Percentiles rank a stretch among this genome's conserved stretches.
Conservation (phyloP, 1,140 invertebrate genomes). For the Ericerus pela region DNA sequence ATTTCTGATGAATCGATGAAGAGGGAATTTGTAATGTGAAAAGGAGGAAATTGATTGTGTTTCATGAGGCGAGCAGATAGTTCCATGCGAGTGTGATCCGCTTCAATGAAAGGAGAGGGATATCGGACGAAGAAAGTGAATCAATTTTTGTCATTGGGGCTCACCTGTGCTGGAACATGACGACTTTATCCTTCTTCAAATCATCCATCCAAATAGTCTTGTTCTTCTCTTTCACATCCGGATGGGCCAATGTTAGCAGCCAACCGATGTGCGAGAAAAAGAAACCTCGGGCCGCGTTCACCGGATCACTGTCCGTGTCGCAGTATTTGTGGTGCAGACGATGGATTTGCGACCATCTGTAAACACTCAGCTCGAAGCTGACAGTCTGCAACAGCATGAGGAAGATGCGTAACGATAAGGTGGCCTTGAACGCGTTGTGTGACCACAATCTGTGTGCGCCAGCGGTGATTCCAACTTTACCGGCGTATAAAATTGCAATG, state of each 20-base stretch:
- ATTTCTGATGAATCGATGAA: too few relatives aligned
- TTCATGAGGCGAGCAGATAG: too few relatives aligned
- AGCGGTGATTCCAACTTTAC: constrained; percentile 85
- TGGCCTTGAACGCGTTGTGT: constrained; percentile 67
- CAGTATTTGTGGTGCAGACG: constrained; percentile 31
- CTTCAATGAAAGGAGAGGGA: too few relatives aligned
- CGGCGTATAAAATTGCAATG: too few relatives aligned
- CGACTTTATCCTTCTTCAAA: constrained; percentile 49
- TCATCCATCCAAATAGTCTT: constrained; percentile 53
- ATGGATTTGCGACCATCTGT: constrained; percentile 41
- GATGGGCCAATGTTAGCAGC: constrained; percentile 41
- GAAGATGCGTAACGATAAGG: constrained; percentile 46
- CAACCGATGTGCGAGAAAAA: constrained; percentile 49
- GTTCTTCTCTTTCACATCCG: constrained; percentile 45
- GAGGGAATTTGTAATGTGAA: too few relatives aligned
- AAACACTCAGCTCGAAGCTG: constrained; percentile 60
- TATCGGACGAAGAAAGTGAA: too few relatives aligned
- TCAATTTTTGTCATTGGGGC: constrained; percentile 15
- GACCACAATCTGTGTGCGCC: constrained; percentile 88
- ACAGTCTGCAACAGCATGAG: constrained; percentile 66
- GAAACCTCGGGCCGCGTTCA: constrained; percentile 48
- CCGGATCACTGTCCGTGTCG: constrained; percentile 64
- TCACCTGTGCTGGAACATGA: constrained; percentile 51
- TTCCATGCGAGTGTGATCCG: too few relatives aligned
- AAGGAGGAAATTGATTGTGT: too few relatives aligned